Percentiles rank a stretch among this genome's conserved stretches.
Evolutionary conservation across 2,797 vertebrate genomes (phyloP).

Genomic region (Zenarchopterus dispar): DNA sequence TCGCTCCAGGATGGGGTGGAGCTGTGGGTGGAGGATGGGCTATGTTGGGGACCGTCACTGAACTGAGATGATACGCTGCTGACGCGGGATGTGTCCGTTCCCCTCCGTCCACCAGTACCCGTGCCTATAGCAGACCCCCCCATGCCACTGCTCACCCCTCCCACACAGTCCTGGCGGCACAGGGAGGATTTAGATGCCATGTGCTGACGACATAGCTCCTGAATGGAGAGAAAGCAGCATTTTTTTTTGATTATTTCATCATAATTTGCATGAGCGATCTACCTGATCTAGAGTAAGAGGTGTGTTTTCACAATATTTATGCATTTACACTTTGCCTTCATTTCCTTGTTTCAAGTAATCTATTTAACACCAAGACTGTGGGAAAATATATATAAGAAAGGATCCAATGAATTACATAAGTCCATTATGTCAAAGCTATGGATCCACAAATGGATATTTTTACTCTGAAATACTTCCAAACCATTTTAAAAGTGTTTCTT

Average conservation of each 20-base stretch:
- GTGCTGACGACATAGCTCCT: conserved; percentile 98
- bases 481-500: neutral
- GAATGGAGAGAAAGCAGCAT: conserved; percentile 16
- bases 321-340: too few relatives aligned
- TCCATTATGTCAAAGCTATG: neutral
- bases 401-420: too few relatives aligned
- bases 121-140: conserved; percentile 39
- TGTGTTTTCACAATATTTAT: too few relatives aligned
- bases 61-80: conserved; percentile 98
- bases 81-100: conserved; percentile 90
- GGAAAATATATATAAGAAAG: too few relatives aligned
- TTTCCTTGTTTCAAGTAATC: too few relatives aligned
- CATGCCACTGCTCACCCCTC: conserved; percentile 45
- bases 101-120: conserved; percentile 77
- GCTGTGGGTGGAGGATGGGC: conserved; percentile 95
- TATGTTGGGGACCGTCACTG: conserved; percentile 93
- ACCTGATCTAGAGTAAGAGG: too few relatives aligned
- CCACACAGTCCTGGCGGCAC: conserved; percentile 82
- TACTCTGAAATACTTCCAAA: neutral
- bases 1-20: conserved; percentile 98
- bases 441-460: neutral
- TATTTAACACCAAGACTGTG: too few relatives aligned
- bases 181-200: conserved; percentile 95
- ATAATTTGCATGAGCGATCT: too few relatives aligned
- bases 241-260: neutral